phyloP scores from a whole-genome alignment of 1,140 invertebrate species.

The Zaprionus tsacasi region DNA sequence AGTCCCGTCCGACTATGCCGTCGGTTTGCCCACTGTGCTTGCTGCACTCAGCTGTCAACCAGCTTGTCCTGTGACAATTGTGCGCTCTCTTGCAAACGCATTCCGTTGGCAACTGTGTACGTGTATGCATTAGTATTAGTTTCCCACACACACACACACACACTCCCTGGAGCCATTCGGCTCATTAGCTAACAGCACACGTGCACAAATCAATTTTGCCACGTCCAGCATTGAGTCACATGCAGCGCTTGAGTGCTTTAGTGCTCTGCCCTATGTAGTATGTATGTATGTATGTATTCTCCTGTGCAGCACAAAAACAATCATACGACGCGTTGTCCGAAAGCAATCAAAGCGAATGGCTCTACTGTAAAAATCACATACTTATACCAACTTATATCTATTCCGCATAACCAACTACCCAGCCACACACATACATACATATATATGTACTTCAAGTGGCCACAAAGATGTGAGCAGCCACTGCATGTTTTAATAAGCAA shows the following conservation, averaged over 20 bases:
- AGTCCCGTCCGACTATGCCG: too few species aligned
- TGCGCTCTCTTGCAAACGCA: slow-evolving; percentile 31
- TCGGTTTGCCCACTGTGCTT: slow-evolving; percentile 30
- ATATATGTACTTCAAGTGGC: neutral
- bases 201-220: slow-evolving; percentile 77
- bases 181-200: slow-evolving; percentile 76
- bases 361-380: slow-evolving; percentile 45
- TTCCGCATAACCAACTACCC: neutral
- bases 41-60: slow-evolving; percentile 21
- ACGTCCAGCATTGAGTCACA: slow-evolving; percentile 25
- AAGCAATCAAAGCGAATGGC: slow-evolving; percentile 70
- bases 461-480: slow-evolving; percentile 18
- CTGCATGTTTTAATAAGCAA: slow-evolving; percentile 73
- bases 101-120: slow-evolving; percentile 18
- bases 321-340: slow-evolving; percentile 72
- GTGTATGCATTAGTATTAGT: slow-evolving; percentile 7
- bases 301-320: slow-evolving; percentile 58
- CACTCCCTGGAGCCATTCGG: slow-evolving; percentile 27
- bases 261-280: too few species aligned
- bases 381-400: slow-evolving; percentile 16
- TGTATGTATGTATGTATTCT: too few species aligned
- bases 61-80: slow-evolving; percentile 39
- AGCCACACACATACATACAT: neutral
- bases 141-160: too few species aligned
- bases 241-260: slow-evolving; percentile 36